Evolutionary conservation across 2,797 vertebrate species (phyloP), one percentile per base, ranked within the genome.

Genomic region (Gymnocypris eckloni): DNA sequence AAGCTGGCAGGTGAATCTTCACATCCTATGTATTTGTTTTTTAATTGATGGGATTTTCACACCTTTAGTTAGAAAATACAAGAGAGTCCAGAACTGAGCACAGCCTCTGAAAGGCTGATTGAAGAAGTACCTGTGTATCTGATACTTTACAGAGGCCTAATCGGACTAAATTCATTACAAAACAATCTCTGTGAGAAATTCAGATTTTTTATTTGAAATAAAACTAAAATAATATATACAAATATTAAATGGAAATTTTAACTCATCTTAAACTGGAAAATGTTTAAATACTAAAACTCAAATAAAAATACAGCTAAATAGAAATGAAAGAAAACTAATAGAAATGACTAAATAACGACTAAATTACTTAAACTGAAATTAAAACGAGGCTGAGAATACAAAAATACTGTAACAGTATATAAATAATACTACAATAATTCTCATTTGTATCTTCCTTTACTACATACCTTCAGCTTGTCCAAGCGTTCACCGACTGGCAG

Each of bases 401-500:
- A 69, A 39, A 39, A 37, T 20, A 70, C 11, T 6, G n/a, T n/a
- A 43, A 73, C 16, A 52, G n/a, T 50, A 75, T 18, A 43, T 79
- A 16, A 66, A 66, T 50, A 69, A 37, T 37, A 2, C 2, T 66
- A 28, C 28, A 43, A 59, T 16, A 10, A 11, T 18, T 3, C 45
- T 70, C 2, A 2, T 6, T 12, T 20, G 22, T 70, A 12, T 79
- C 18, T 69, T 50, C 22, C 87, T 64, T 66, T 86, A n/a, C 20
- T 20, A 54, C 72, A 45, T 88, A 96, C 95, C 93, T 95, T 89
- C 15, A 96, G 90, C 0, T 67, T 88, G 79, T 88, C 73, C 79
- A 94, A 89, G 45, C 93, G 94, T 52, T 94, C 90, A 80, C 85
- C 90, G 72, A 95, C 82, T 6, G 92, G 89, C 50, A 90, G 87